phyloP scores from a whole-genome alignment of 2,113 vertebrate species.

The Gulo gulo region DNA sequence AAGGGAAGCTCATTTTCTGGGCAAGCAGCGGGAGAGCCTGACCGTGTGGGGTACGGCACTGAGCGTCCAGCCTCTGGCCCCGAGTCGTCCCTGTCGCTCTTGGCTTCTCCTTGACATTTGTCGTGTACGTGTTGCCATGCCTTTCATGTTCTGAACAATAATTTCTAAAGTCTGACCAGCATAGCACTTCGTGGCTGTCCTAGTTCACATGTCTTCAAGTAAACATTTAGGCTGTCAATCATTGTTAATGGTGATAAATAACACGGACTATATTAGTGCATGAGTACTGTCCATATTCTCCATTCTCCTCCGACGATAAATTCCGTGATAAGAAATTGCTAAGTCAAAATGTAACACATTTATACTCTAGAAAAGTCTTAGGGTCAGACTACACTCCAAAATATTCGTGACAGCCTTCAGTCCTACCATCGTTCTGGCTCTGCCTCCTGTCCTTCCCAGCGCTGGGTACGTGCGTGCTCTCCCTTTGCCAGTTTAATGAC shows the following conservation, averaged over 20 bases:
- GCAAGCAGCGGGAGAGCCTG: not conserved
- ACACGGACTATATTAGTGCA: too few relatives aligned
- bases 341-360: not conserved
- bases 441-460: not conserved
- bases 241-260: not conserved
- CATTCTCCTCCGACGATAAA: not conserved
- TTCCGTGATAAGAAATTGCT: not conserved
- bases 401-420: not conserved
- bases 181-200: fast-evolving
- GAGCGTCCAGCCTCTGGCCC: fast-evolving
- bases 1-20: not conserved
- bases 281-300: not conserved
- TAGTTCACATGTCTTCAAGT: not conserved
- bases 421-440: fast-evolving
- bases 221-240: not conserved
- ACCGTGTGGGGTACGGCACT: fast-evolving
- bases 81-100: not conserved
- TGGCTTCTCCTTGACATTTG: not conserved
- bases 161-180: not conserved
- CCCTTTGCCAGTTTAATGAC: not conserved
- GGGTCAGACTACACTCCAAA: not conserved
- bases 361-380: not conserved
- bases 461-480: fast-evolving
- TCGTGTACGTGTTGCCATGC: too few relatives aligned
- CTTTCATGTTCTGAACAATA: too few relatives aligned